phyloP scores from a whole-genome alignment of 1,140 invertebrate genomes.

The Trachymyrmex cornetzi region DNA sequence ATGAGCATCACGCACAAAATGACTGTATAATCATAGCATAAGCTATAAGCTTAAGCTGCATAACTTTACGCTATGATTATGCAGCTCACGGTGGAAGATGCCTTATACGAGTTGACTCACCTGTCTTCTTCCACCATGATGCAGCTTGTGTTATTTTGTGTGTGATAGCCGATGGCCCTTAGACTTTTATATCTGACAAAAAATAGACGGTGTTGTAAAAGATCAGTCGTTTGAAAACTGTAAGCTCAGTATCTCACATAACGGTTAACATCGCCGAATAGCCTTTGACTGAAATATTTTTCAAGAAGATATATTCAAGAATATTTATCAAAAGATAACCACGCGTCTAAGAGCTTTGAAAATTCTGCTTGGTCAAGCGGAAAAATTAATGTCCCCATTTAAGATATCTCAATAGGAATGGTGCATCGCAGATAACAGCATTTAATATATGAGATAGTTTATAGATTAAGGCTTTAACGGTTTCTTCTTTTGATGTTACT shows the following conservation, averaged over 20 bases:
- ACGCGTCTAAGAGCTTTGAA: background rate
- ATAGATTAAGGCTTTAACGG: background rate
- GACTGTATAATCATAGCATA: too few species aligned
- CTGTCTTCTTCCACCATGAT: too few species aligned
- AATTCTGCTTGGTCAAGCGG: slow-evolving; percentile 3
- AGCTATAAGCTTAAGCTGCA: too few species aligned
- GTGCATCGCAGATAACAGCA: background rate
- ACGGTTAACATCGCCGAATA: slow-evolving; percentile 5
- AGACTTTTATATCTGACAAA: slow-evolving; percentile 3
- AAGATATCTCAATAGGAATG: background rate
- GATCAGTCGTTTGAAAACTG: background rate
- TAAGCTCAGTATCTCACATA: slow-evolving; percentile 14
- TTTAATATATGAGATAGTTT: background rate
- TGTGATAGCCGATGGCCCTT: background rate
- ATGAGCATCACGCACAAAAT: too few species aligned
- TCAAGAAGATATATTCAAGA: too few species aligned
- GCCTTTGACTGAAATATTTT: background rate
- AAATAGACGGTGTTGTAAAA: background rate
- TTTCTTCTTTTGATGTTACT: background rate
- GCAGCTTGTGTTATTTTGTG: too few species aligned
- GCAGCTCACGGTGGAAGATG: too few species aligned
- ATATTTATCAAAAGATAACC: slow-evolving; percentile 23
- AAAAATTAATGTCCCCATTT: slow-evolving; percentile 24
- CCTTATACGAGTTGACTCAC: too few species aligned
- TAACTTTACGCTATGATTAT: too few species aligned